Evolutionary conservation across 2,113 vertebrate species (phyloP).

Genomic region (Neoarius graeffei): DNA sequence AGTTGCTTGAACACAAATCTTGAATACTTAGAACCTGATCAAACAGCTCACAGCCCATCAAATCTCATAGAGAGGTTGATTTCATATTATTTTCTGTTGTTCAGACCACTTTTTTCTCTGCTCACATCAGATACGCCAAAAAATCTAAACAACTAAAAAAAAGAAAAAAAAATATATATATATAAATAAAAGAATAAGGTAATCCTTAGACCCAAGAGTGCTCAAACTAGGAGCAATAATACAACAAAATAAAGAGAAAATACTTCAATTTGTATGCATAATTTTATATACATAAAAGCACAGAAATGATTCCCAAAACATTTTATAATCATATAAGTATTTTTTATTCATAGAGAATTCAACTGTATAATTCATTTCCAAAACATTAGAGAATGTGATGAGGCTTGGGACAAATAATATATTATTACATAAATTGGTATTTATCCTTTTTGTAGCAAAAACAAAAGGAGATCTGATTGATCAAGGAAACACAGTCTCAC

Average conservation of each 20-base stretch:
- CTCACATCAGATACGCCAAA: not conserved
- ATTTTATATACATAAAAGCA: not conserved
- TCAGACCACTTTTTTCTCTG: not conserved
- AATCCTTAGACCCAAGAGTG: too few relatives aligned
- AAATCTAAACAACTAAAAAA: not conserved
- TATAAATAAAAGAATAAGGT: too few relatives aligned
- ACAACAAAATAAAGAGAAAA: too few relatives aligned
- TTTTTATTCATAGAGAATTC: conserved; percentile 24
- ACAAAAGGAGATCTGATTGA: conserved; percentile 56
- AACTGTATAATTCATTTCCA: not conserved
- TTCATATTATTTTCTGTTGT: not conserved
- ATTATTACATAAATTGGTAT: conserved; percentile 46
- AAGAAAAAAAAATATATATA: not conserved
- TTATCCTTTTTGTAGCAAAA: conserved; percentile 62
- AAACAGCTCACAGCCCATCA: not conserved
- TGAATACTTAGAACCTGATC: not conserved
- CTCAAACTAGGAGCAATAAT: too few relatives aligned
- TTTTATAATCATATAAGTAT: conserved; percentile 12
- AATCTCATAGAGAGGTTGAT: not conserved
- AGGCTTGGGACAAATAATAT: conserved; percentile 9
- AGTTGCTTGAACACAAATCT: not conserved
- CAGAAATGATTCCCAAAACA: not conserved
- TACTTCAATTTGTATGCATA: too few relatives aligned
- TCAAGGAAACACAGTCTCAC: conserved; percentile 62
- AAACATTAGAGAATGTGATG: conserved; percentile 1